Base-by-base conservation (phyloP, 2,888 invertebrate species). In the Leptopilina myrica region DNA sequence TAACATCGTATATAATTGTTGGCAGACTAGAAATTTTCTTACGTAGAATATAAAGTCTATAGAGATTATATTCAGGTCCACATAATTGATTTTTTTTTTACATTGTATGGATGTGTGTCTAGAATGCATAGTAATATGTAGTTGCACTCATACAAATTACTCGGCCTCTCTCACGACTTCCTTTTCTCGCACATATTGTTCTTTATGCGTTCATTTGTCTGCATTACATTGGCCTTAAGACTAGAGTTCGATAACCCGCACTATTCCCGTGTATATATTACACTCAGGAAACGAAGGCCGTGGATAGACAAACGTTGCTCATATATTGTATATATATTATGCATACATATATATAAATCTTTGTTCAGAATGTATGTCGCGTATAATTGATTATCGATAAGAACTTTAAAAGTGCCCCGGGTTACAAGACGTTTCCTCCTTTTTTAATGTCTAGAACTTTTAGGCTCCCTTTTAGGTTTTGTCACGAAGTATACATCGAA, bases 261-360 rank as follows among this genome's bases (percentile, higher is more conserved):
- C 73, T 73, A n/a, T 73, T 69, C n/a, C 73, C 20, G 73, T 73
- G 53, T 56, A 33, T 56, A 33, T 33, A 73, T 56, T 20, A 73
- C 53, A 56, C 73, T 56, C 73, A 73, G 73, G 73, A 73, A 73
- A 73, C 56, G 73, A 73, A 73, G 73, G 73, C 73, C 73, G 33
- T 33, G 33, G 56, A 73, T 56, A 53, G 69, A 56, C 69, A 69
- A 69, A 69, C 53, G 69, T 56, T 73, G 8, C 46, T 26, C 49
- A 53, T 56, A 73, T 20, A 62, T 1, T 20, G 33, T 73, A 73
- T 53, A 9, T 73, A 73, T 53, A 9, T 2, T 53, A 9, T 2
- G 9, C 4, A 49, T 49, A 49, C 49, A 49, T 49, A 49, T 49
- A 49, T 49, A 4, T 49, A 49, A 73, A 53, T 73, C 33, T n/a